Evolutionary conservation across 2,113 vertebrate species (phyloP).

Genomic region (Cromileptes altivelis): DNA sequence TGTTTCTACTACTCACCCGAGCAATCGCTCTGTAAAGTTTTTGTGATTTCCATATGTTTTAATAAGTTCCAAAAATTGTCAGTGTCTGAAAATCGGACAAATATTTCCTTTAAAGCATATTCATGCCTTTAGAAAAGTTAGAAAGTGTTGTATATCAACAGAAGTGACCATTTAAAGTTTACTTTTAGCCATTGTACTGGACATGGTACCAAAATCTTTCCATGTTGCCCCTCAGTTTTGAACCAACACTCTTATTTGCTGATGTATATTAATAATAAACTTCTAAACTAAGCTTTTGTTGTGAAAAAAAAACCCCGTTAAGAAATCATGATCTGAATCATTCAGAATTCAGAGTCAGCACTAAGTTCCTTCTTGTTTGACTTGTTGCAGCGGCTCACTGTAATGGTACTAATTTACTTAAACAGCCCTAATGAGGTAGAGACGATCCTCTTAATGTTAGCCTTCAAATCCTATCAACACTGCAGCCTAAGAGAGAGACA

Average conservation of each 20-base stretch:
- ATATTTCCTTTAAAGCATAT: not conserved
- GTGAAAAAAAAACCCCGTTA: not conserved
- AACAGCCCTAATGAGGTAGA: constrained; percentile 45
- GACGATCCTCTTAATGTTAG: constrained; percentile 69
- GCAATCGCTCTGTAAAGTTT: not conserved
- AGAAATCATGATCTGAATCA: not conserved
- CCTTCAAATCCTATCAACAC: constrained; percentile 73
- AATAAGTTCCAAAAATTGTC: not conserved
- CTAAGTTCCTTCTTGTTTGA: constrained; percentile 9
- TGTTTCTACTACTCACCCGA: not conserved
- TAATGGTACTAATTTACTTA: constrained; percentile 58
- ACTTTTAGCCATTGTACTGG: no score
- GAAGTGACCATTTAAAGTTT: not conserved
- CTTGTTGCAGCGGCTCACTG: constrained; percentile 14
- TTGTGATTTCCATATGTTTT: not conserved
- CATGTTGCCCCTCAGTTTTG: not conserved
- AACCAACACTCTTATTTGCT: not conserved
- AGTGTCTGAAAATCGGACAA: not conserved
- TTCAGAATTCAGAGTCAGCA: not conserved
- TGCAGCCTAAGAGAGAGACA: not conserved
- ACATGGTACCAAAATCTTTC: not conserved
- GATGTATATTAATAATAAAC: constrained; percentile 44
- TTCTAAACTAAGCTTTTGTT: not conserved
- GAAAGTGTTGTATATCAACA: not conserved
- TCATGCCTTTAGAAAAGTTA: not conserved